These are phyloP conservation scores for Acrossocheilus fasciatus DNA, from an alignment of 2,797 vertebrate genomes.

Conservation along the genomic window DNA sequence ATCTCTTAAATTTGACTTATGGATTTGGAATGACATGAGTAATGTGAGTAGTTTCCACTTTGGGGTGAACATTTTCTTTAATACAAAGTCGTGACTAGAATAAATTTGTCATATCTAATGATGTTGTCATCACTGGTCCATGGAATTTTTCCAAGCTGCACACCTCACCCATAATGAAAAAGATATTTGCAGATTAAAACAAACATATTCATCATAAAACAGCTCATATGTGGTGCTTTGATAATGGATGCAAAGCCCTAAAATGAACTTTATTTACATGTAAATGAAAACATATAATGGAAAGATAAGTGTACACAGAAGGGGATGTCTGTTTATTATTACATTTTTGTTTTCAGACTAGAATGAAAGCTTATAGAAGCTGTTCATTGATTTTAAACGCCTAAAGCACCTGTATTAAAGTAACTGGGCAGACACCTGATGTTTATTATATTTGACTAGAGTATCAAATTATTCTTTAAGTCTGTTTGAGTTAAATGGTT, in stretches of 20 bases:
- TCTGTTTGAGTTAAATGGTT: slow-evolving; percentile 23
- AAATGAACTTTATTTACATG: slow-evolving; percentile 52
- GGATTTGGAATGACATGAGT: background rate
- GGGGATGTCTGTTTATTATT: background rate
- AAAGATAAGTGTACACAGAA: slow-evolving; percentile 12
- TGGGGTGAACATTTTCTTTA: background rate
- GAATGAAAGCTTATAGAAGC: background rate
- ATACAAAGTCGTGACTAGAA: slow-evolving; percentile 3
- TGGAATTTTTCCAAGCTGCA: background rate
- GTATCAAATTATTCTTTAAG: slow-evolving; percentile 22
- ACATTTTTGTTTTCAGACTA: slow-evolving; percentile 19
- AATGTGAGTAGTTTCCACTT: too few species aligned
- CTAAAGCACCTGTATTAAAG: background rate
- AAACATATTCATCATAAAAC: slow-evolving; percentile 29
- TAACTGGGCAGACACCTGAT: background rate
- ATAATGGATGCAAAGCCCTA: slow-evolving; percentile 9
- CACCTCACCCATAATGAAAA: background rate
- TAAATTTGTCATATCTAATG: background rate
- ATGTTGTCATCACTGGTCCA: background rate
- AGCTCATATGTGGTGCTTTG: slow-evolving; percentile 10
- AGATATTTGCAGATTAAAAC: slow-evolving; percentile 40
- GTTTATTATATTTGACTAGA: slow-evolving; percentile 30
- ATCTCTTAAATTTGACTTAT: background rate
- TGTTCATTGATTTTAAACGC: slow-evolving; percentile 1
- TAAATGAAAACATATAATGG: slow-evolving; percentile 39